phyloP scores from a whole-genome alignment of 2,888 invertebrate species.

The Chironomus riparius region DNA sequence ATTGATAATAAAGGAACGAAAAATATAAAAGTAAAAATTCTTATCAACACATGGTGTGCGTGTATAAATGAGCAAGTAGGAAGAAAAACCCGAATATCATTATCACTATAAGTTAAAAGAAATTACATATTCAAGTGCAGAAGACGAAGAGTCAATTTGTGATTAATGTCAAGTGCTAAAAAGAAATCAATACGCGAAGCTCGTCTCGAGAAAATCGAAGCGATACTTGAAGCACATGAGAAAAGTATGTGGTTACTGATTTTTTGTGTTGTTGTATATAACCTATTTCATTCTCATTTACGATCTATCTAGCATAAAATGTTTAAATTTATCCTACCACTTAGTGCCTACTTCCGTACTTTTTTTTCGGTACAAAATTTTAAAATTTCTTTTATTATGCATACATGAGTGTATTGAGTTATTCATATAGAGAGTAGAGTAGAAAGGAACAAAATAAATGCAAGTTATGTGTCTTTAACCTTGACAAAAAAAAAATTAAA shows the following conservation, averaged over 20 bases:
- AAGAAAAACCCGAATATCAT: not conserved
- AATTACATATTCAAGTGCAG: not conserved
- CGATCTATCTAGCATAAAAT: too few species aligned
- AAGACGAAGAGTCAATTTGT: not conserved
- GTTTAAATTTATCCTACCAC: too few species aligned
- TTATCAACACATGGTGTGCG: not conserved
- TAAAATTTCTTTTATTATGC: too few species aligned
- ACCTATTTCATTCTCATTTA: not conserved
- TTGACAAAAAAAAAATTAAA: not conserved
- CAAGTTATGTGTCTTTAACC: constrained; percentile 1
- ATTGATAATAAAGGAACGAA: too few species aligned
- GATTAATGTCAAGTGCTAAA: constrained; percentile 22
- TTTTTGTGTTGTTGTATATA: not conserved
- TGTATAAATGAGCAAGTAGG: not conserved
- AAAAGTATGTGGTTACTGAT: constrained; percentile 15
- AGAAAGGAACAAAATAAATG: not conserved
- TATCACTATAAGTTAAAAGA: not conserved
- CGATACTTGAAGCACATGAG: constrained; percentile 14
- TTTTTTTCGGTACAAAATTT: too few species aligned
- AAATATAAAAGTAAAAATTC: too few species aligned
- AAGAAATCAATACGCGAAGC: constrained; percentile 20
- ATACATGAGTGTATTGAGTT: too few species aligned
- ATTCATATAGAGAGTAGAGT: too few species aligned
- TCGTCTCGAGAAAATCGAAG: constrained; percentile 23
- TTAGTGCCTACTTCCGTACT: too few species aligned